These are phyloP conservation scores for Taphrorychus bicolor DNA, from an alignment of 2,888 invertebrate species.

Conservation along the genomic window DNA sequence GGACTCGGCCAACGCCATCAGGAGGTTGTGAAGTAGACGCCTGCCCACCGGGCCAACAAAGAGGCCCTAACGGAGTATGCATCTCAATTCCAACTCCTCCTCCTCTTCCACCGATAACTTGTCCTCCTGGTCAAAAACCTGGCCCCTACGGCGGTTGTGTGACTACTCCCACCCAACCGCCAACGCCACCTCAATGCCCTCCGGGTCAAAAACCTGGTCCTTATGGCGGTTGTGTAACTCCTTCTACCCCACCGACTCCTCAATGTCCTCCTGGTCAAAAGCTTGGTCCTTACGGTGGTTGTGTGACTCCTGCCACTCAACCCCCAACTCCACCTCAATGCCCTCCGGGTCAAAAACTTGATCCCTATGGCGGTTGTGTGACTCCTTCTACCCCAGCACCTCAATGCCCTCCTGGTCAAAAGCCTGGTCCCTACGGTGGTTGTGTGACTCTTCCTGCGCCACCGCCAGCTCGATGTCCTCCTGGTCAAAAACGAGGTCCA, in stretches of 20 bases:
- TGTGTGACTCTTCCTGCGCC: slow-evolving; percentile 15
- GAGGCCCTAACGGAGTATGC: slow-evolving; percentile 25
- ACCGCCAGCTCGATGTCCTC: slow-evolving; percentile 41
- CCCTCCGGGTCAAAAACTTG: slow-evolving; percentile 35
- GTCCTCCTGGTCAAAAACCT: slow-evolving; percentile 16
- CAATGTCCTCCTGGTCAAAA: slow-evolving; percentile 10
- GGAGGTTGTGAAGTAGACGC: slow-evolving; percentile 39
- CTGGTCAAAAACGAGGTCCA: slow-evolving; percentile 29
- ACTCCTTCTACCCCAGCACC: slow-evolving; percentile 17
- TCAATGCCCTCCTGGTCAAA: slow-evolving; percentile 30
- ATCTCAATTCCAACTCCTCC: slow-evolving; percentile 18
- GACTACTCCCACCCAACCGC: slow-evolving; percentile 6
- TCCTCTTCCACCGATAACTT: slow-evolving; percentile 1
- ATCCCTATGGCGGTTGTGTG: slow-evolving; percentile 45
- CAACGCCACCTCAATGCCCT: slow-evolving; percentile 38
- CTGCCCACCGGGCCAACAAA: slow-evolving; percentile 27
- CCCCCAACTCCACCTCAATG: slow-evolving; percentile 35
- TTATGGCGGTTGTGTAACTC: slow-evolving; percentile 46
- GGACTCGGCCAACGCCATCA: slow-evolving; percentile 36
- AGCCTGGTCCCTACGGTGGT: slow-evolving; percentile 44
- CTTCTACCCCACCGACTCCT: not conserved
- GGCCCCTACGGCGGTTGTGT: slow-evolving; percentile 28
- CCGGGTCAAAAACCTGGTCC: slow-evolving; percentile 32
- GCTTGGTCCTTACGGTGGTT: slow-evolving; percentile 25
- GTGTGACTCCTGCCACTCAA: not conserved